Evolutionary conservation across 2,888 invertebrate species (phyloP), one percentile per base, ranked within the genome.

Genomic region (Silvanus unidentatus): DNA sequence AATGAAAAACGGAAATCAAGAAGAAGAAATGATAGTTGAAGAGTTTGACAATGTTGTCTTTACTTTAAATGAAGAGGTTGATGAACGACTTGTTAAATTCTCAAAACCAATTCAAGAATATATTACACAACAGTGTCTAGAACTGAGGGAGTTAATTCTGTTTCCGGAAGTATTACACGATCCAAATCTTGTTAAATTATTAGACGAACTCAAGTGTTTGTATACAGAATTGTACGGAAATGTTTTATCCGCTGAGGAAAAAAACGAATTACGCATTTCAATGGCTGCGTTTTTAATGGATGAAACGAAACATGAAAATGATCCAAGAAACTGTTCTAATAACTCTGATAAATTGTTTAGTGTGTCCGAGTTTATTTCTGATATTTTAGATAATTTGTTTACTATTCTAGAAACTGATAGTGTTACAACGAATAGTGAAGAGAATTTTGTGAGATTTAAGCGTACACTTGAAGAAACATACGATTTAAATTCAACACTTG

Each of bases 311-410:
- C 56, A 66, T 37, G 59, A 63, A 16, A 44, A 49, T 42, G 47
- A 57, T 14, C 49, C 53, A 8, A 22, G 8, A 8, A 22, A 5
- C 8, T 22, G 57, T 42, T 6, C 34, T 16, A 42, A 53, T 10
- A 49, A 58, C 32, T 64, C 65, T 0, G 66, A 69, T 49, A 68
- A 64, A 44, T 42, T 67, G 6, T 69, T 66, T 41, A 63, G 57
- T 3, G 60, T 69, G 45, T 63, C 68, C 1, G 70, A 71, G 46
- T 65, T 66, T 46, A 44, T 70, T 5, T 64, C 67, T 1, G 67
- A 69, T 40, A 58, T 71, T 42, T 52, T 71, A 16, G 67, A 70
- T 48, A 51, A 48, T 5, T 70, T 70, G 42, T 70, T 70, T 49
- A 49, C 55, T 13, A 34, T 40, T 12, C 16, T 59, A 2, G 50